Conservation (phyloP, 2,113 vertebrate genomes). For the Esox niger region DNA sequence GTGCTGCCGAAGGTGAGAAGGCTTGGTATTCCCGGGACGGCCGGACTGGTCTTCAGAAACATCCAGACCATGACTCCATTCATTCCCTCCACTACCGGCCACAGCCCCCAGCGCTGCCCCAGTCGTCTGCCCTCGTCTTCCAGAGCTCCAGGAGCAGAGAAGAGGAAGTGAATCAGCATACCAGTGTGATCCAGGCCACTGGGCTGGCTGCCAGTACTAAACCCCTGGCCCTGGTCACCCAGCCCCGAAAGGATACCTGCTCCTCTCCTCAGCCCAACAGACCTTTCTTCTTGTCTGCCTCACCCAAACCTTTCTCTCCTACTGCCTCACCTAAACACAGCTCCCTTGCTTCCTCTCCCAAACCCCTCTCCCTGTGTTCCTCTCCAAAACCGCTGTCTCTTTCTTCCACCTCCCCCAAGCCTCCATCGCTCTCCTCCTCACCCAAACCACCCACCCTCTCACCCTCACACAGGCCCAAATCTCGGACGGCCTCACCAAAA, state of each 20-base stretch:
- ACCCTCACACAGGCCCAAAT: slow-evolving; percentile 72
- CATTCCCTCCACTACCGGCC: slow-evolving; percentile 78
- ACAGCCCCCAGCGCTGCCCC: slow-evolving; percentile 79
- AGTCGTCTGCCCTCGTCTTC: slow-evolving; percentile 81
- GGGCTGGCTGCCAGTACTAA: slow-evolving; percentile 80
- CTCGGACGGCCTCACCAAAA: slow-evolving; percentile 66
- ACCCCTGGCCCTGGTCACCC: slow-evolving; percentile 78
- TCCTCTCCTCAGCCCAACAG: slow-evolving; percentile 68
- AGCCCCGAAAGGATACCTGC: slow-evolving; percentile 79
- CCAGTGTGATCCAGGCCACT: slow-evolving; percentile 91
- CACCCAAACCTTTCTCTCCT: slow-evolving; percentile 75
- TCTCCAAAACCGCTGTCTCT: slow-evolving; percentile 63
- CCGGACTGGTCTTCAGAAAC: slow-evolving; percentile 79
- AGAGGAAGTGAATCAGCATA: slow-evolving; percentile 86
- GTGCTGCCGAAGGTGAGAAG: slow-evolving; percentile 62
- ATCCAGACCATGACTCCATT: slow-evolving; percentile 63
- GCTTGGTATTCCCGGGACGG: slow-evolving; percentile 77
- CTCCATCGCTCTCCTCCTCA: slow-evolving; percentile 69
- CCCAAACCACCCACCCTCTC: slow-evolving; percentile 76
- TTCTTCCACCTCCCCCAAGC: slow-evolving; percentile 75
- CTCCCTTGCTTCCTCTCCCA: slow-evolving; percentile 74
- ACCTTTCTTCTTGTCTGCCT: slow-evolving; percentile 70
- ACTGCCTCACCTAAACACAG: slow-evolving; percentile 72
- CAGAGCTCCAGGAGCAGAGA: slow-evolving; percentile 82
- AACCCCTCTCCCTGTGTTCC: slow-evolving; percentile 77